These are phyloP conservation scores for Petrophora chlorosata DNA, from an alignment of 2,888 invertebrate genomes.

Conservation along the genomic window DNA sequence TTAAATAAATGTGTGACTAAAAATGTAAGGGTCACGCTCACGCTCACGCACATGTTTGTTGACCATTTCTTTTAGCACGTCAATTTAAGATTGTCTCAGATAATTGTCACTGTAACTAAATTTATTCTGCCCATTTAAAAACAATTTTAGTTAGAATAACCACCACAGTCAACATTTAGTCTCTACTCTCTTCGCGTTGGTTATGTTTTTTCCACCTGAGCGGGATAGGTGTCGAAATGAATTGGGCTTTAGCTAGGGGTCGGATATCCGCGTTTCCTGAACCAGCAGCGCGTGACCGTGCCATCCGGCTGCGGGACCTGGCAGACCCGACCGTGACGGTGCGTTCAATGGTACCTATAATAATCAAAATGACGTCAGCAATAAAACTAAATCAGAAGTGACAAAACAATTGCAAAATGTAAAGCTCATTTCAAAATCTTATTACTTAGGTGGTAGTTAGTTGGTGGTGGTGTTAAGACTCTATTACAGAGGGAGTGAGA, in stretches of 20 bases:
- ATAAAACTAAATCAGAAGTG: background rate
- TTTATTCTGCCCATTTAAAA: no score
- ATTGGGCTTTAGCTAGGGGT: slow-evolving; percentile 45
- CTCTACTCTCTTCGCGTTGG: no score
- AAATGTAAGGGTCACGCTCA: slow-evolving; percentile 21
- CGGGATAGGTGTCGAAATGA: slow-evolving; percentile 34
- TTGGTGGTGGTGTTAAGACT: no score
- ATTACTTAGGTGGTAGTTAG: no score
- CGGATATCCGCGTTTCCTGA: slow-evolving; percentile 77
- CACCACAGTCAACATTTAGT: no score
- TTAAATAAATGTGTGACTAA: slow-evolving; percentile 26
- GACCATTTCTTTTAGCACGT: background rate
- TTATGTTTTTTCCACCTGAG: slow-evolving; percentile 20
- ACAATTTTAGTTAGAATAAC: no score
- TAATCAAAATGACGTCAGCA: slow-evolving; percentile 53
- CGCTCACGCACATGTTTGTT: background rate
- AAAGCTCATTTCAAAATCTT: background rate
- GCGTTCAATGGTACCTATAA: slow-evolving; percentile 34
- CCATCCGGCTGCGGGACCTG: slow-evolving; percentile 63
- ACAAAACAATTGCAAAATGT: background rate
- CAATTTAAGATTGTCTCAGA: background rate
- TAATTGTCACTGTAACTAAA: no score
- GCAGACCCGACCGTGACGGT: slow-evolving; percentile 59
- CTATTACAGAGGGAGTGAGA: no score
- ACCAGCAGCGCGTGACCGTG: slow-evolving; percentile 68